Percentiles rank a stretch among this genome's conserved stretches.
Conservation (phyloP, 1,140 invertebrate genomes). For the Antheraea mylitta region DNA sequence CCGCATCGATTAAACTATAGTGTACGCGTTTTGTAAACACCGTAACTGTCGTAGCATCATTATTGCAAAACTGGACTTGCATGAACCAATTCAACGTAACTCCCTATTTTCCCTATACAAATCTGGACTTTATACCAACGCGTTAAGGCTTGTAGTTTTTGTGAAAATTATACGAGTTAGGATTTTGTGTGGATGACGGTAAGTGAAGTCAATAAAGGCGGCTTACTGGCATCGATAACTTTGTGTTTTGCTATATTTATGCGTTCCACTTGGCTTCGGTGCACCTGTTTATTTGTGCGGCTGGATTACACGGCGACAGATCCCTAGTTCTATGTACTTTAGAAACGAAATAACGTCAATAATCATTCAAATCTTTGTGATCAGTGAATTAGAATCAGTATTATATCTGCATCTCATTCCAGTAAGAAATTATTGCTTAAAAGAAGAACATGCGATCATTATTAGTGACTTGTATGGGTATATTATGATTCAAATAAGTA, state of each 20-base stretch:
- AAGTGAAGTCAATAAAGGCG: slow-evolving; percentile 63
- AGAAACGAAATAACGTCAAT: background rate
- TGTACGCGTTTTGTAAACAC: slow-evolving; percentile 60
- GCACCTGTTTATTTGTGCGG: slow-evolving; percentile 39
- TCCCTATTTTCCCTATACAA: background rate
- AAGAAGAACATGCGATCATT: too few relatives aligned
- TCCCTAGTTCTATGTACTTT: background rate
- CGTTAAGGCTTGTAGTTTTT: slow-evolving; percentile 22
- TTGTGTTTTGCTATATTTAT: slow-evolving; percentile 72
- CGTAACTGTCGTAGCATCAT: slow-evolving; percentile 60
- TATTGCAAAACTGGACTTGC: slow-evolving; percentile 53
- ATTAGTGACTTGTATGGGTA: too few relatives aligned
- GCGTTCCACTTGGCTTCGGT: slow-evolving; percentile 56
- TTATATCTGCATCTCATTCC: too few relatives aligned
- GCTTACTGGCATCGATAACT: slow-evolving; percentile 73
- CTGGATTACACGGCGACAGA: background rate
- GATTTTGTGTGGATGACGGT: slow-evolving; percentile 49
- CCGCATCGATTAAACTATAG: slow-evolving; percentile 64
- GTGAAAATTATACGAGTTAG: slow-evolving; percentile 14
- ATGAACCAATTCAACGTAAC: background rate
- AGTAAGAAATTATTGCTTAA: too few relatives aligned
- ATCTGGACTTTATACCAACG: slow-evolving; percentile 14
- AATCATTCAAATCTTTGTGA: too few relatives aligned
- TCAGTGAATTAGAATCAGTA: too few relatives aligned
- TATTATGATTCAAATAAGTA: too few relatives aligned